Evolutionary conservation across 2,113 vertebrate genomes (phyloP), one percentile per base, ranked within the genome.

Genomic region (Podilymbus podiceps): DNA sequence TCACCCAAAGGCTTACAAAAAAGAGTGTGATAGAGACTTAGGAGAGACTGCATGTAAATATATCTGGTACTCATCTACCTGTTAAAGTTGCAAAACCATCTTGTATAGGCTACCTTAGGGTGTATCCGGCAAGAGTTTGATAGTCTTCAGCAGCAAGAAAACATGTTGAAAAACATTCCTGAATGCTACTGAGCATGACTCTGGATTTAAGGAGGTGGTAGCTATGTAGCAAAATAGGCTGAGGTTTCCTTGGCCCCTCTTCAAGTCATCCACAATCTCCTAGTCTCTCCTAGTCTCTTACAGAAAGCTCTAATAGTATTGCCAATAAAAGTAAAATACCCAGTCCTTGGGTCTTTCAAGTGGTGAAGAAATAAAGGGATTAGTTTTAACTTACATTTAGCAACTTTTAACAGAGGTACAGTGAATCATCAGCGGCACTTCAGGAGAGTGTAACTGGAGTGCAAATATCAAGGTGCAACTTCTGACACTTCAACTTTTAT

Each of bases 311-410:
- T 81, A 35, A 40, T 28, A 77, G 40, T 38, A 88, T 52, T 2
- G 17, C 38, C 77, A 25, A 15, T 19, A 42, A 30, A 85, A 76
- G 14, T 42, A 76, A 90, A 91, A 46, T 18, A 60, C 8, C 7
- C 6, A 9, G 6, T 77, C 27, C 10, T 15, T 16, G 4, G 27
- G 69, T 42, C 25, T 79, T 56, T 33, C 50, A 66, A 62, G 17
- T 16, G 18, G 15, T 89, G 47, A 89, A 78, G 49, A 96, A 92
- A 76, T 25, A 42, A 56, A 44, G 9, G 53, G 86, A 94, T 87
- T 88, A 50, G 40, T 47, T 83, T 86, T 56, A 85, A 60, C 44
- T 84, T 96, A 88, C 78, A 95, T 97, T 97, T 98, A 97, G 92
- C 68, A 82, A 14, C 75, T 96, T 89, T 81, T 85, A 93, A 56